Conservation (phyloP, 2,888 invertebrate genomes). For the Eilema caniola region DNA sequence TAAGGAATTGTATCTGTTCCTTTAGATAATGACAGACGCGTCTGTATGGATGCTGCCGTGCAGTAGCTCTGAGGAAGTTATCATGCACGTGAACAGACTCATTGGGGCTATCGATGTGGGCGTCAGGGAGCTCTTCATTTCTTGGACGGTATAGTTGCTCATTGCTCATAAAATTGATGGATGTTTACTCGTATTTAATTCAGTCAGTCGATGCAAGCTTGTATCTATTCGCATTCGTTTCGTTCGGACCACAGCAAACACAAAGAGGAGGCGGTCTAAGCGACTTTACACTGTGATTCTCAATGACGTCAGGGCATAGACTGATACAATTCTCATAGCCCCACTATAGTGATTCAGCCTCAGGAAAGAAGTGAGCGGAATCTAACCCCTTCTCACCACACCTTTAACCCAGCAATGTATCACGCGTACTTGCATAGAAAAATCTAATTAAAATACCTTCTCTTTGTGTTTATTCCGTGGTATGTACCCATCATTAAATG, state of each 20-base stretch:
- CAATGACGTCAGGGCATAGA: neutral
- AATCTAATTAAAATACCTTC: neutral
- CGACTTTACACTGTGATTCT: neutral
- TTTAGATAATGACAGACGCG: conserved; percentile 90
- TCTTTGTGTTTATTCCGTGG: neutral
- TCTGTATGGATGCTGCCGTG: conserved; percentile 92
- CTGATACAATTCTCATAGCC: no score
- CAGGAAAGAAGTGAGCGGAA: no score
- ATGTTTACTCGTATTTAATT: neutral
- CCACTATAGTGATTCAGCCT: no score
- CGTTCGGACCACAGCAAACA: neutral
- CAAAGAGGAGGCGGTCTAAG: neutral
- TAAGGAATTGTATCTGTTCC: conserved; percentile 15
- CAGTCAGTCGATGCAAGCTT: neutral
- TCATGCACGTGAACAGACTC: conserved; percentile 89
- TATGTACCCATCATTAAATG: no score
- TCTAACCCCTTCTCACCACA: no score
- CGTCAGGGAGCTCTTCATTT: conserved; percentile 77
- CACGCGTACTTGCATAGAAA: neutral
- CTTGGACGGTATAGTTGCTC: conserved; percentile 73
- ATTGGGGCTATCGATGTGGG: conserved; percentile 87
- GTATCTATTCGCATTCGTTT: no score
- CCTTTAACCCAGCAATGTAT: no score
- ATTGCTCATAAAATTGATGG: no score
- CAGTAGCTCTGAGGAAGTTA: conserved; percentile 90